phyloP scores from a whole-genome alignment of 2,797 vertebrate species.

The Oreochromis mossambicus region DNA sequence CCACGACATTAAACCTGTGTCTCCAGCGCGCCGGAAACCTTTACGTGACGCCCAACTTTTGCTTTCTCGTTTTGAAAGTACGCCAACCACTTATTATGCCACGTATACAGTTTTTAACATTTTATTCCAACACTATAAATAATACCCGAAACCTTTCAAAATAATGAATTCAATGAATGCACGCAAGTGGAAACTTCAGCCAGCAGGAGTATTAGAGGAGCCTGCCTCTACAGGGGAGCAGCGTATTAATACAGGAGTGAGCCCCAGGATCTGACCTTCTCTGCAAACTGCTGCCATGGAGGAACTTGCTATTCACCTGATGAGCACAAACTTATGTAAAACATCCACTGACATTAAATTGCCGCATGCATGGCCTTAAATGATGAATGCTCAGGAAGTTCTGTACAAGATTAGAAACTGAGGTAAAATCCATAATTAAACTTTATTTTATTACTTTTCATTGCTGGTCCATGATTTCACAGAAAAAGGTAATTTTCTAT shows the following conservation, averaged over 20 bases:
- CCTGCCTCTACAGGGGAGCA: constrained; percentile 1
- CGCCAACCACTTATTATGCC: constrained; percentile 16
- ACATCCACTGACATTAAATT: not conserved
- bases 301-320: not conserved
- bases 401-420: not conserved
- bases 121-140: constrained; percentile 45
- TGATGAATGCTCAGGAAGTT: not conserved
- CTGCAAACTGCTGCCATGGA: not conserved
- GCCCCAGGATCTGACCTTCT: constrained; percentile 32
- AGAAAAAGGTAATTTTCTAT: not conserved
- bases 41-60: constrained; percentile 5
- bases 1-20: not conserved
- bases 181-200: constrained; percentile 25
- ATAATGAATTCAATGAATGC: constrained; percentile 47
- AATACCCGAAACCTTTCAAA: constrained; percentile 48
- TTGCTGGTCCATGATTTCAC: not conserved
- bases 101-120: constrained; percentile 20
- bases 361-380: not conserved
- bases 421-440: not conserved
- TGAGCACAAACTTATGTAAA: constrained; percentile 2
- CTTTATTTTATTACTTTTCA: not conserved
- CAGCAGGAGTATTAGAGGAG: constrained; percentile 8
- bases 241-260: constrained; percentile 11
- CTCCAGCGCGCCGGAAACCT: not conserved
- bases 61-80: not conserved